phyloP scores from a whole-genome alignment of 2,113 vertebrate genomes.

The Calcarius ornatus region DNA sequence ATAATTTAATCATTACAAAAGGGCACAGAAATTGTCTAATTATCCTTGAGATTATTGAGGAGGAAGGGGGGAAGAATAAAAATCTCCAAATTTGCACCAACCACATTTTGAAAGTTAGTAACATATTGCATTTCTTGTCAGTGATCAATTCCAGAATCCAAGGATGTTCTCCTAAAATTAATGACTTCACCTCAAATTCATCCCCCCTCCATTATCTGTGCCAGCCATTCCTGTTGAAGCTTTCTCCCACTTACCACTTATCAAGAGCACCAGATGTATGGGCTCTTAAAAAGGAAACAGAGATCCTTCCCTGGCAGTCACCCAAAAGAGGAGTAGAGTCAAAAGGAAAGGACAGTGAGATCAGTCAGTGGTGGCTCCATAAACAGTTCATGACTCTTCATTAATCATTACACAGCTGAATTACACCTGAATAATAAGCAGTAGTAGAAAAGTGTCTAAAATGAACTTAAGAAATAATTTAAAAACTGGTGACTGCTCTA shows the following conservation, averaged over 20 bases:
- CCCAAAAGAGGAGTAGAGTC: background rate
- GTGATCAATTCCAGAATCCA: background rate
- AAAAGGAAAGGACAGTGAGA: background rate
- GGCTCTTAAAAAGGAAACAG: background rate
- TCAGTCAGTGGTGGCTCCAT: background rate
- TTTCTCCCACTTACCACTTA: background rate
- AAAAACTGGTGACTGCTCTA: background rate
- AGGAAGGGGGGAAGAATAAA: background rate
- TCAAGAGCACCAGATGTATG: background rate
- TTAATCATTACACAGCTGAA: background rate
- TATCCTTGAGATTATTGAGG: background rate
- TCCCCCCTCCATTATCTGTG: background rate
- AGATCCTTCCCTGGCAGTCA: background rate
- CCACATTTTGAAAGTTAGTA: background rate
- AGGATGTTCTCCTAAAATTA: background rate
- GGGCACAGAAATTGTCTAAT: background rate
- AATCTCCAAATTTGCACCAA: background rate
- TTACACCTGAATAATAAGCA: background rate
- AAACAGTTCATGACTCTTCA: background rate
- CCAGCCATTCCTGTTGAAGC: background rate
- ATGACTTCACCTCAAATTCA: background rate
- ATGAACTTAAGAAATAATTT: background rate
- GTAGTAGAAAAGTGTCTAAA: background rate
- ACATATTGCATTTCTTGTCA: background rate
- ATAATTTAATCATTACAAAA: background rate